Conservation (phyloP, 2,797 vertebrate species). For the Tadarida brasiliensis region DNA sequence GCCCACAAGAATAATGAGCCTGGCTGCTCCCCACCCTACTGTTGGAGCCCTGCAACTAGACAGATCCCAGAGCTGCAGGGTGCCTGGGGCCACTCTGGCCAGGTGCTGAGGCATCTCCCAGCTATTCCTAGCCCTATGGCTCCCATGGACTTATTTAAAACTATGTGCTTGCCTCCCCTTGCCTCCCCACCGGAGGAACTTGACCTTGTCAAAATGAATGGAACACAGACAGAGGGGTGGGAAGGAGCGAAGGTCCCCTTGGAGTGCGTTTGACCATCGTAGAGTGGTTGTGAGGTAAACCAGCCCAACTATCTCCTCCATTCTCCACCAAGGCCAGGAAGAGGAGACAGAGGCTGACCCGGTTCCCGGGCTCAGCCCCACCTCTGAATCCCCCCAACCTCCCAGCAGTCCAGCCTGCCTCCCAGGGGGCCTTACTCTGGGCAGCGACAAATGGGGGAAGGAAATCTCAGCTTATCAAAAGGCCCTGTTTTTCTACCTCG, state of each 20-base stretch:
- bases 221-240: not conserved
- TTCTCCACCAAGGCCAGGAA: not conserved
- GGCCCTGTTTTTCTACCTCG: conserved; percentile 21
- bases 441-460: not conserved
- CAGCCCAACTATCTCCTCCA: not conserved
- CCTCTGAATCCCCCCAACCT: not conserved
- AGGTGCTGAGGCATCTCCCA: not conserved
- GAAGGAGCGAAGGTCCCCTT: fast-evolving
- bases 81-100: not conserved
- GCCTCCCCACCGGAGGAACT: not conserved
- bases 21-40: not conserved
- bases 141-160: not conserved
- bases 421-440: fast-evolving
- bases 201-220: not conserved
- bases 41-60: fast-evolving
- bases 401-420: not conserved
- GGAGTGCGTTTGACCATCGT: fast-evolving
- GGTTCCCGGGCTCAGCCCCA: not conserved
- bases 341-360: not conserved
- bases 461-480: not conserved
- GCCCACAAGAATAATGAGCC: not conserved
- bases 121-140: not conserved
- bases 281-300: not conserved
- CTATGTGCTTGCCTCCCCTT: not conserved
- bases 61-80: not conserved